Conservation (phyloP, 2,888 invertebrate species). For the Cabera pusaria region DNA sequence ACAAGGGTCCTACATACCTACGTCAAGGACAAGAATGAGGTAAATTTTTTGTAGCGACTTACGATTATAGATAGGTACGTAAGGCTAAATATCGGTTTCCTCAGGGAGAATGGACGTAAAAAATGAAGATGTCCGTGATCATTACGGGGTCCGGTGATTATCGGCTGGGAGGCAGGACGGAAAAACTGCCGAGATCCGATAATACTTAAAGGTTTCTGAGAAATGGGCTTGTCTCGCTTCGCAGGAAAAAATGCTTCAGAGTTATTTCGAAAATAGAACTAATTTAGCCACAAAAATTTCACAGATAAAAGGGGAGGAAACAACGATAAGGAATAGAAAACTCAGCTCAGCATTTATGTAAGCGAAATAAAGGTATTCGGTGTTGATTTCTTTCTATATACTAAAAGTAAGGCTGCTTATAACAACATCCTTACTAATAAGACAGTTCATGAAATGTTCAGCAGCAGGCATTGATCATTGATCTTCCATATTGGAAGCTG, state of each 20-base stretch:
- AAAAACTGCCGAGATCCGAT: conserved; percentile 28
- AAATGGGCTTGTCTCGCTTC: conserved; percentile 39
- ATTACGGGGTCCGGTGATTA: conserved; percentile 47
- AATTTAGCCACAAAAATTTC: conserved; percentile 31
- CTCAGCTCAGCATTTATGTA: conserved; percentile 15
- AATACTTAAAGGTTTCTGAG: conserved; percentile 41
- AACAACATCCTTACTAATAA: no score
- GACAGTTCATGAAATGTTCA: no score
- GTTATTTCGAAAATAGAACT: conserved; percentile 34
- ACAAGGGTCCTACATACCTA: no score
- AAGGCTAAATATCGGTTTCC: conserved; percentile 32
- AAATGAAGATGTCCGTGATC: conserved; percentile 43
- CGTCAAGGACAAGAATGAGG: no score
- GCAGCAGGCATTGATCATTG: no score
- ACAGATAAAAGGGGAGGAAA: conserved; percentile 6
- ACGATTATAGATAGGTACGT: conserved; percentile 23
- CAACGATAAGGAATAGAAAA: conserved; percentile 15
- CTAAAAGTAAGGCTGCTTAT: no score
- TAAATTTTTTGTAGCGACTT: conserved; percentile 31
- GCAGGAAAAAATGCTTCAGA: conserved; percentile 32
- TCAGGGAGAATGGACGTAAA: conserved; percentile 34
- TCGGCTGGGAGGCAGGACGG: conserved; percentile 29
- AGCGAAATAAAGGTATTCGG: no score
- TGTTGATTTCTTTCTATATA: no score
- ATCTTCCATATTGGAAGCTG: conserved; percentile 9